These are phyloP conservation scores for Regulus satrapa DNA, from an alignment of 2,113 vertebrate species.

Conservation along the genomic window DNA sequence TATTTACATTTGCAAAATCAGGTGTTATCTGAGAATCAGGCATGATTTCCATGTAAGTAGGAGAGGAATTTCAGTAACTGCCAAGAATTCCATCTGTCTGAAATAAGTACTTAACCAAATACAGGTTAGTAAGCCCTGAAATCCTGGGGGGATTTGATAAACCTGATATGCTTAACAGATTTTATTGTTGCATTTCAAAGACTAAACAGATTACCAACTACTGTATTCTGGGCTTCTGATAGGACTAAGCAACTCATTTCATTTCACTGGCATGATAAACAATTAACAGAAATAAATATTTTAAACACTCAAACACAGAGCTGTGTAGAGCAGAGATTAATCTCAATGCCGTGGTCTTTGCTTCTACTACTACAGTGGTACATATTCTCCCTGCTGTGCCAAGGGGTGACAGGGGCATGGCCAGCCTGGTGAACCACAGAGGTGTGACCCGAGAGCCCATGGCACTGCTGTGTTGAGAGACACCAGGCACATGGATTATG, in stretches of 20 bases:
- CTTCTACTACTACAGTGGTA: not conserved
- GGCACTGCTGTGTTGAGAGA: rapidly evolving
- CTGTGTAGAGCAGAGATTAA: not conserved
- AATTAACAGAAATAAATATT: not conserved
- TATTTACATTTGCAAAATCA: slow-evolving; percentile 1
- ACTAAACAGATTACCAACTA: not conserved
- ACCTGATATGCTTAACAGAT: slow-evolving; percentile 9
- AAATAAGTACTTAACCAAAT: slow-evolving; percentile 26
- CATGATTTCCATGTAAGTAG: not conserved
- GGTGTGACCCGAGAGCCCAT: rapidly evolving
- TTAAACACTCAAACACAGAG: not conserved
- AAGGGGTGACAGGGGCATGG: not conserved
- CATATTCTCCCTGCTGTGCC: not conserved
- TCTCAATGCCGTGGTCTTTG: not conserved
- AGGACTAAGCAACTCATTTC: not conserved
- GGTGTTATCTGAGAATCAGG: not conserved
- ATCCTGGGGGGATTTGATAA: not conserved
- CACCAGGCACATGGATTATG: not conserved
- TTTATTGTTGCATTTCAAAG: not conserved
- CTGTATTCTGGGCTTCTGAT: not conserved
- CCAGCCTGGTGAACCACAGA: not conserved
- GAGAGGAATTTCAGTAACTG: slow-evolving; percentile 19
- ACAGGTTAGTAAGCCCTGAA: slow-evolving; percentile 13
- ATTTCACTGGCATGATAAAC: not conserved
- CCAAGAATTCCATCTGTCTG: slow-evolving; percentile 33